A percentile compares a stretch with the other conserved stretches of the same genome.
These are phyloP conservation scores for Lasioglossum figueresi DNA, from an alignment of 2,888 invertebrate species.

Conservation along the genomic window DNA sequence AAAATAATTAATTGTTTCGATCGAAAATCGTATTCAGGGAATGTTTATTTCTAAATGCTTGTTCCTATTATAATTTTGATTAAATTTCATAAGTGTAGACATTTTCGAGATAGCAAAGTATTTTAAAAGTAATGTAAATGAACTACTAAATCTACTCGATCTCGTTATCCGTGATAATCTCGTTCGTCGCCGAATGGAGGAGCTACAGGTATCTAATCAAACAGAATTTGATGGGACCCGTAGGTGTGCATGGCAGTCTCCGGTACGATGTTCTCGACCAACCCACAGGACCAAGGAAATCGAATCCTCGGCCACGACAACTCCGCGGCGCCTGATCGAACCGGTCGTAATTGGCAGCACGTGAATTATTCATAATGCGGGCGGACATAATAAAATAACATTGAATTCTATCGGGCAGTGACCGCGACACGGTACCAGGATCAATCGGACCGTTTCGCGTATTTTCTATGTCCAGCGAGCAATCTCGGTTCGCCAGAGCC, in stretches of 20 bases:
- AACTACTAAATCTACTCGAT: no score
- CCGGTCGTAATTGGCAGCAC: constrained; percentile 37
- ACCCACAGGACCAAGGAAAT: not conserved
- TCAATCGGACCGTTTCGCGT: constrained; percentile 57
- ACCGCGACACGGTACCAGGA: constrained; percentile 20
- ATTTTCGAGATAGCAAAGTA: no score
- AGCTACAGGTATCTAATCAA: no score
- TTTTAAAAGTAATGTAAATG: no score
- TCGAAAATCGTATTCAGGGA: no score
- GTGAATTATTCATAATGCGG: constrained; percentile 55
- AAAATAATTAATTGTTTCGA: no score
- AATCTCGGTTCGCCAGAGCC: constrained; percentile 53
- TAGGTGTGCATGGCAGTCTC: not conserved
- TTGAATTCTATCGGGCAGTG: constrained; percentile 18
- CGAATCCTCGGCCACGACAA: not conserved
- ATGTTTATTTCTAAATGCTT: no score
- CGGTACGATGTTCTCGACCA: not conserved
- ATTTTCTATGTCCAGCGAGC: constrained; percentile 50
- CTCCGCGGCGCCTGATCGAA: not conserved
- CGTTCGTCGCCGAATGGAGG: no score
- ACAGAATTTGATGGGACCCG: not conserved
- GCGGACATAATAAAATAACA: constrained; percentile 52
- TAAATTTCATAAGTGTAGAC: no score
- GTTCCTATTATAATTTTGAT: no score
- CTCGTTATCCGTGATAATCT: no score